Base-by-base conservation (phyloP, 2,113 vertebrate species). In the Indicator indicator region DNA sequence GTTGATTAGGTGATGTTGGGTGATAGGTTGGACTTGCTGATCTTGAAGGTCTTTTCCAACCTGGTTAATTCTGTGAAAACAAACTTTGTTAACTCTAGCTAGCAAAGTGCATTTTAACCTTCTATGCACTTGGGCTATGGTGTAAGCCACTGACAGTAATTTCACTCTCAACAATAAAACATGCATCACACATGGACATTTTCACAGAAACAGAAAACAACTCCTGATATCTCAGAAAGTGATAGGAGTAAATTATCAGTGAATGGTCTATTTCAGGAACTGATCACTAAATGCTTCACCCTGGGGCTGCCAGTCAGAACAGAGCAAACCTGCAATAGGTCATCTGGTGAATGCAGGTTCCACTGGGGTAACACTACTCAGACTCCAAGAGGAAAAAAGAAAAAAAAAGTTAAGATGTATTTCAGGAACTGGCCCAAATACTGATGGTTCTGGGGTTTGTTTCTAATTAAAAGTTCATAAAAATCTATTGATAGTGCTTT, bases 401-500 rank as follows among this genome's bases (percentile, higher is more conserved):
- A 58, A 21, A 33, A 26, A 23, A 76, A 5, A 64, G 38, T 62
- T 8, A 63, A 84, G 40, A 83, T 32, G 32, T 12, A 54, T 48
- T 89, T 74, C 28, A 75, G 68, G 54, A 86, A 30, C 33, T 46
- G 40, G 54, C 72, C 84, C n/a, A 83, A 85, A 77, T 42, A 20
- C 52, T 86, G 63, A 60, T 46, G n/a, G 26, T 83, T 84, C 52
- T 48, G 27, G 18, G 9, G 79, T 71, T 48, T 90, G 64, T 59
- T 69, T 91, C 91, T 87, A 94, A 93, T 85, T 88, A 89, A 81
- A 89, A 75, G 79, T 78, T 71, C 52, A 88, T 80, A 5, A 95
- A 97, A 96, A 89, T 64, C 77, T 81, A 76, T 38, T 74, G 74
- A 86, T 95, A 67, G 82, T 84, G 65, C 64, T 92, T 86, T 77